Evolutionary conservation across 2,113 vertebrate genomes (phyloP).

Genomic region (Narcine bancroftii): DNA sequence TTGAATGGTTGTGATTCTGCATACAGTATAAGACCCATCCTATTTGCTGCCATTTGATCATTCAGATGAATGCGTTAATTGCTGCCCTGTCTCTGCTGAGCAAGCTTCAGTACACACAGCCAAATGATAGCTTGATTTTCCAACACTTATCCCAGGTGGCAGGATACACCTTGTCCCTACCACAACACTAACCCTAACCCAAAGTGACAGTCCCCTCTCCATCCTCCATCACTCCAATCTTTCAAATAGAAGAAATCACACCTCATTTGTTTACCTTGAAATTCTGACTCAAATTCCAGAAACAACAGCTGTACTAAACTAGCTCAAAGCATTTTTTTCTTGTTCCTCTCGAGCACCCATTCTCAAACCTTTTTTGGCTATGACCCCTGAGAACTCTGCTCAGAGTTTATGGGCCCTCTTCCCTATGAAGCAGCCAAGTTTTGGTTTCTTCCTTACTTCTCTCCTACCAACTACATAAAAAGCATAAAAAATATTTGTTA

Average conservation of each 20-base stretch:
- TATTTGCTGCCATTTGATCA: too few relatives aligned
- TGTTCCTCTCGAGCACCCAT: too few relatives aligned
- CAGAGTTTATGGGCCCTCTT: too few relatives aligned
- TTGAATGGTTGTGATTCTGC: background rate
- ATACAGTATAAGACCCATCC: too few relatives aligned
- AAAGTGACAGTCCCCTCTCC: background rate
- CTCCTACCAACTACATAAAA: too few relatives aligned
- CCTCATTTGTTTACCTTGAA: background rate
- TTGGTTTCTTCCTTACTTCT: too few relatives aligned
- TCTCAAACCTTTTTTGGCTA: too few relatives aligned
- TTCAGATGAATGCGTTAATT: background rate
- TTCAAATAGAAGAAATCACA: background rate
- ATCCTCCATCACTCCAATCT: background rate
- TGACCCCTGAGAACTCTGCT: too few relatives aligned
- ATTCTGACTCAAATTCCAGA: background rate
- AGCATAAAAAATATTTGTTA: too few relatives aligned
- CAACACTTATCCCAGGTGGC: background rate
- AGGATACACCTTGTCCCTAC: background rate
- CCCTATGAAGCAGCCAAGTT: too few relatives aligned
- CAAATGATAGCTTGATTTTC: background rate
- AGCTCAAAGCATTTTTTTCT: background rate
- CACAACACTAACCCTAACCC: background rate
- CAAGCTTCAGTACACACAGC: background rate
- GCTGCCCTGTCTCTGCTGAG: background rate
- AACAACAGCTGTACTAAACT: background rate